Conservation (phyloP, 2,797 vertebrate species). For the Paramormyrops hopkinsi region DNA sequence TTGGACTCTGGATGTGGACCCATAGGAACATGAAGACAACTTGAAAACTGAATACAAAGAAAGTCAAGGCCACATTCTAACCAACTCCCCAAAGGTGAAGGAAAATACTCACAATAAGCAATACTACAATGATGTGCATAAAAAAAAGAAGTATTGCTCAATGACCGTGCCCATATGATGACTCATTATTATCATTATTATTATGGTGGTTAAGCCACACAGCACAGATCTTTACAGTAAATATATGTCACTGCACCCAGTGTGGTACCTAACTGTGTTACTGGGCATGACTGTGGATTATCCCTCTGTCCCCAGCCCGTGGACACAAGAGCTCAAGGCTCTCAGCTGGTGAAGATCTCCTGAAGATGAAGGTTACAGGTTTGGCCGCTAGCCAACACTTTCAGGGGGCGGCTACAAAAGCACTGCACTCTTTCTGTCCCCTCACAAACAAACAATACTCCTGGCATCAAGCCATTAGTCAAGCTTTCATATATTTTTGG, state of each 20-base stretch:
- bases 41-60: not conserved
- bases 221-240: not conserved
- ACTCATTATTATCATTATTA: not conserved
- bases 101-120: not conserved
- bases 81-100: not conserved
- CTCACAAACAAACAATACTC: not conserved
- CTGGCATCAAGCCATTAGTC: not conserved
- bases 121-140: not conserved
- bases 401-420: not conserved
- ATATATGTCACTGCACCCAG: not conserved
- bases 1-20: not conserved
- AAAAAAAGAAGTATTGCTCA: not conserved
- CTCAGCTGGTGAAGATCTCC: not conserved
- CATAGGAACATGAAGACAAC: not conserved
- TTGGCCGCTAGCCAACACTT: not conserved
- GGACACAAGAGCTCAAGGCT: not conserved
- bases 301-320: not conserved
- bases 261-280: not conserved
- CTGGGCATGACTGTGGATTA: not conserved
- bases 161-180: not conserved
- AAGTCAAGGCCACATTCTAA: not conserved
- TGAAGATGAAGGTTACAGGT: not conserved
- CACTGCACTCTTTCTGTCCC: not conserved
- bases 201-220: not conserved
- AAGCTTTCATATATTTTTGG: not conserved